Evolutionary conservation across 1,140 invertebrate species (phyloP).

Genomic region (Drosophila suzukii): DNA sequence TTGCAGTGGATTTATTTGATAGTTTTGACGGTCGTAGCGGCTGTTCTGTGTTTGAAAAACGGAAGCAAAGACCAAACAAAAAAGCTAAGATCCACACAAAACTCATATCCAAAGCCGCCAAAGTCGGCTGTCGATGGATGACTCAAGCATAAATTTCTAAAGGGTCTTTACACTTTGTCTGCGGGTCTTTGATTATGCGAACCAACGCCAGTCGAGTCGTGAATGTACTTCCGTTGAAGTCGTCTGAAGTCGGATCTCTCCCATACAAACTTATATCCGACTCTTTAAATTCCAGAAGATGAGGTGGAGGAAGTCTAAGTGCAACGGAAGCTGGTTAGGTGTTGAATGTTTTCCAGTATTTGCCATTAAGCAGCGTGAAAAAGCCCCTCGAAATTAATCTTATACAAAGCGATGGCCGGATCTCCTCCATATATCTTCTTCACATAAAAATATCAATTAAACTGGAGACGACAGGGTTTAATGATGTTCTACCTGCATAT

Average conservation of each 20-base stretch:
- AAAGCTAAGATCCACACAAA: constrained; percentile 32
- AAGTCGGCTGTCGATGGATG: constrained; percentile 40
- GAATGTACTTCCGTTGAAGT: constrained; percentile 65
- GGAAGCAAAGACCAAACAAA: constrained; percentile 44
- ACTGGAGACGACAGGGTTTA: constrained; percentile 32
- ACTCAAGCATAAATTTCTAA: constrained; percentile 74
- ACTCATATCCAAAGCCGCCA: constrained; percentile 41
- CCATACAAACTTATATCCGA: constrained; percentile 22
- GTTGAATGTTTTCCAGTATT: constrained; percentile 12
- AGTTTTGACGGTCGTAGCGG: constrained; percentile 43
- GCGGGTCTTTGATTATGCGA: constrained; percentile 52
- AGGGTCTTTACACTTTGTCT: constrained; percentile 31
- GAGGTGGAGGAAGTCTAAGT: constrained; percentile 3
- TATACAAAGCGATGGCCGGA: constrained; percentile 3
- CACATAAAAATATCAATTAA: constrained; percentile 47
- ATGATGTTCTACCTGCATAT: constrained; percentile 49
- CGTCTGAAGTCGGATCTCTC: constrained; percentile 41
- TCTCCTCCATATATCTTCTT: constrained; percentile 30
- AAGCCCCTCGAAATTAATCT: constrained; percentile 17
- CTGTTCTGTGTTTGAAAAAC: constrained; percentile 22
- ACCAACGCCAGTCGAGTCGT: constrained; percentile 49
- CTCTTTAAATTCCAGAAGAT: neutral
- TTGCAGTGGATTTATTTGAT: constrained; percentile 40
- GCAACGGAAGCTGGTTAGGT: constrained; percentile 47
- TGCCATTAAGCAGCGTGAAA: constrained; percentile 17